Percentiles rank a stretch among this genome's conserved stretches.
Conservation (phyloP, 2,113 vertebrate species). For the Ictidomys tridecemlineatus region DNA sequence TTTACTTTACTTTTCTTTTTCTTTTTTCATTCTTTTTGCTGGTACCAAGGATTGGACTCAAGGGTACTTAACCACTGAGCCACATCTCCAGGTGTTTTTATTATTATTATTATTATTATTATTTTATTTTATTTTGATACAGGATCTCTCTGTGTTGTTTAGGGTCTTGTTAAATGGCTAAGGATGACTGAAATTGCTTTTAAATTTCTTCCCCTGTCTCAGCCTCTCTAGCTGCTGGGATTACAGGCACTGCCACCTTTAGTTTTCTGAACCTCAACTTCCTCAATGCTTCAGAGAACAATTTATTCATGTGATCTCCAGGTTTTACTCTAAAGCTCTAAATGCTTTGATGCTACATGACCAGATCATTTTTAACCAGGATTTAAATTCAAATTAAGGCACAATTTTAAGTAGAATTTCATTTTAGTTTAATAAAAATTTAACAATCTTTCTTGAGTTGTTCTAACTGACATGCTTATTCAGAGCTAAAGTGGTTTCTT, state of each 20-base stretch:
- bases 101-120: no score
- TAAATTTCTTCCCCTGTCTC: no score
- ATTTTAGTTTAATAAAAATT: slow-evolving; percentile 44
- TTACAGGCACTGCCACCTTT: no score
- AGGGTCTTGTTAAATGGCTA: no score
- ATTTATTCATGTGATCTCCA: background rate
- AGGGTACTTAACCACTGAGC: no score
- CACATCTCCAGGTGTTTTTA: no score
- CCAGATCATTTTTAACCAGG: background rate
- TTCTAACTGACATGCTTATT: background rate
- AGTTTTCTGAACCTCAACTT: background rate
- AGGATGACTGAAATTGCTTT: no score
- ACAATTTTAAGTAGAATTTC: slow-evolving; percentile 33
- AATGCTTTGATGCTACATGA: background rate
- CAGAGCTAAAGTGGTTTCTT: background rate
- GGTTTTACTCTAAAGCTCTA: background rate
- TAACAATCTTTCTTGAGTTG: slow-evolving; percentile 23
- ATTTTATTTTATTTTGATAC: no score
- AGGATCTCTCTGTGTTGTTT: no score
- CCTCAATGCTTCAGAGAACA: background rate
- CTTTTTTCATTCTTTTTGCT: no score
- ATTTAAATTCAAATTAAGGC: slow-evolving; percentile 44
- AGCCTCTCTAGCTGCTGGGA: no score
- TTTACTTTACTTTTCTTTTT: background rate
- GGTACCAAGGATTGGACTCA: no score